Base-by-base conservation (phyloP, 2,797 vertebrate species). In the Xerus rutilus region DNA sequence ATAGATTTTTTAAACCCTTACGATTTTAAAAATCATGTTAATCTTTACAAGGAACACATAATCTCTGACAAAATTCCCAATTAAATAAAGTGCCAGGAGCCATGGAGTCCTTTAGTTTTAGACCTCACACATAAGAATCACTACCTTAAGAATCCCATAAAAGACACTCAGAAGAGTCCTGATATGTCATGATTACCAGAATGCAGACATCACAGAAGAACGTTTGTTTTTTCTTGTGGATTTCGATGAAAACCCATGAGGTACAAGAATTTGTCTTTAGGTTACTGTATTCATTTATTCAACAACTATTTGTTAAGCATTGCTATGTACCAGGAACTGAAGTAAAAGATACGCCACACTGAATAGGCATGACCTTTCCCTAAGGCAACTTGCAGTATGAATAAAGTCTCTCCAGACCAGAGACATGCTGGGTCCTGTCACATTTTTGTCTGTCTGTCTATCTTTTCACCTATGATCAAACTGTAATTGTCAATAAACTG, bases 201-300 rank as follows among this genome's bases (percentile, higher is more conserved):
- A 93, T 87, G 15, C 72, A 87, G 25, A 95, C 73, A 84, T n/a
- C 43, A 81, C 88, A 89, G 35, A 92, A 73, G 49, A 82, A 47
- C 18, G 65, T 74, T 74, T 88, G 64, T 18, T 70, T 88, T 83
- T 81, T 74, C 84, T 91, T 94, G 79, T 93, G 77, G 43, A 92
- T 94, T 97, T 97, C 62, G 77, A 93, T 35, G 82, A 84, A 94
- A 91, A 94, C 86, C 5, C n/a, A 70, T 83, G 9, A 91, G 49
- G 35, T 49, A 65, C 8, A 89, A 76, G 52, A 62, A 65, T 45
- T 76, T 82, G 3, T 69, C 84, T 85, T 54, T 74, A 89, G 81
- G 32, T 18, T 86, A 62, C 25, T 91, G 9, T 72, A 64, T 86
- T 91, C 30, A 78, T 85, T 95, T 84, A 91, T n/a, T 91, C 70